Conservation (phyloP, 2,888 invertebrate genomes). For the Acleris cristana region DNA sequence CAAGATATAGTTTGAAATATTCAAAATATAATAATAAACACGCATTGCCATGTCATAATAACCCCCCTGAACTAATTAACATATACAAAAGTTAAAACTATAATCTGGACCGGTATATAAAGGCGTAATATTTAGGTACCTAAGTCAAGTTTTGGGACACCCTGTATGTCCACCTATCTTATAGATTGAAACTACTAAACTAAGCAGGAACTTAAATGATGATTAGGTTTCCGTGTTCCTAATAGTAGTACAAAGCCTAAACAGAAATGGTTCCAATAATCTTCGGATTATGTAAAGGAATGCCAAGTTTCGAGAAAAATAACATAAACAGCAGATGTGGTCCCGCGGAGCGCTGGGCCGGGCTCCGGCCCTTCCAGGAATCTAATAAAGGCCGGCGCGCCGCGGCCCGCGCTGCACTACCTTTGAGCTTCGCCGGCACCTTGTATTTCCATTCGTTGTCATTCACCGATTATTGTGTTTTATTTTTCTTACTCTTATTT, state of each 20-base stretch:
- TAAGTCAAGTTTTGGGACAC: too few species aligned
- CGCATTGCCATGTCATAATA: too few species aligned
- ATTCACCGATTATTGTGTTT: constrained; percentile 55
- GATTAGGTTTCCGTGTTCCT: not conserved
- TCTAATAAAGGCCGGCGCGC: constrained; percentile 56
- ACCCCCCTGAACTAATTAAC: too few species aligned
- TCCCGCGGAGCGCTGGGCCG: constrained; percentile 62
- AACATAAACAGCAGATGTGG: constrained; percentile 76
- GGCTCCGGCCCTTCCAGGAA: constrained; percentile 78
- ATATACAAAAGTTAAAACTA: too few species aligned
- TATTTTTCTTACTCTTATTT: constrained; percentile 60
- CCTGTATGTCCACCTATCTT: too few species aligned
- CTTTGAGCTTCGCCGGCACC: constrained; percentile 74
- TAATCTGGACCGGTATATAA: too few species aligned
- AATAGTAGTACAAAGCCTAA: constrained; percentile 4
- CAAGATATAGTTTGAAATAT: too few species aligned
- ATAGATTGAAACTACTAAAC: too few species aligned
- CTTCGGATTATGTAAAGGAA: constrained; percentile 46
- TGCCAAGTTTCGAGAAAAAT: constrained; percentile 50
- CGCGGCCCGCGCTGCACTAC: constrained; percentile 49
- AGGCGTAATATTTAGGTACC: too few species aligned
- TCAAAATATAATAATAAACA: too few species aligned
- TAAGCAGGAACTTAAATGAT: too few species aligned
- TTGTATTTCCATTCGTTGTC: constrained; percentile 47
- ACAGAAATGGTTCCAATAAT: constrained; percentile 22